phyloP scores from a whole-genome alignment of 2,888 invertebrate genomes.

The Lagria hirta region DNA sequence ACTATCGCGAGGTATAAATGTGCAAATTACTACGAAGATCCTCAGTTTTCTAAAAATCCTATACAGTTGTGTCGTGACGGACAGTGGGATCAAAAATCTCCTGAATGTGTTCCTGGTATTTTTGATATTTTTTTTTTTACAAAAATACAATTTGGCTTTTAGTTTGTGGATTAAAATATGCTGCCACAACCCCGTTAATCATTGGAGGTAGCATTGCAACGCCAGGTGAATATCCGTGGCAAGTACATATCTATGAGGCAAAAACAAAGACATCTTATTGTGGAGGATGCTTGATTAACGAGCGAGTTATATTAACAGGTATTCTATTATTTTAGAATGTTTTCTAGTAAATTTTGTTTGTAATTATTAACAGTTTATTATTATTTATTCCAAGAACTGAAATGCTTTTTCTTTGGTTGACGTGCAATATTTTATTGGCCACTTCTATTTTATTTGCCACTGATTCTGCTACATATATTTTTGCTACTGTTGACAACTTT shows the following conservation, averaged over 20 bases:
- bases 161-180: constrained; percentile 46
- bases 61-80: constrained; percentile 34
- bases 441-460: too few species aligned
- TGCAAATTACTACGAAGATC: constrained; percentile 38
- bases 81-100: constrained; percentile 35
- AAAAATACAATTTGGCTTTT: too few species aligned
- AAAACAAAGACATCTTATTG: constrained; percentile 30
- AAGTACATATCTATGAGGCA: constrained; percentile 39
- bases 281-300: constrained; percentile 44
- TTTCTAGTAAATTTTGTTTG: too few species aligned
- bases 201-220: constrained; percentile 37
- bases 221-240: constrained; percentile 48
- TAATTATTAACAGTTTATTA: too few species aligned
- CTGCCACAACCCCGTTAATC: constrained; percentile 35
- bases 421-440: too few species aligned
- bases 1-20: constrained; percentile 37
- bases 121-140: constrained; percentile 16
- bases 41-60: background rate
- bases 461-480: too few species aligned
- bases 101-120: constrained; percentile 43
- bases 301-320: constrained; percentile 44
- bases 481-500: too few species aligned
- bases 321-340: too few species aligned
- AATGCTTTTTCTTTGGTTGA: too few species aligned
- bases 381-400: too few species aligned